Base-by-base conservation (phyloP, 2,888 invertebrate genomes). In the Nasonovia ribisnigri region DNA sequence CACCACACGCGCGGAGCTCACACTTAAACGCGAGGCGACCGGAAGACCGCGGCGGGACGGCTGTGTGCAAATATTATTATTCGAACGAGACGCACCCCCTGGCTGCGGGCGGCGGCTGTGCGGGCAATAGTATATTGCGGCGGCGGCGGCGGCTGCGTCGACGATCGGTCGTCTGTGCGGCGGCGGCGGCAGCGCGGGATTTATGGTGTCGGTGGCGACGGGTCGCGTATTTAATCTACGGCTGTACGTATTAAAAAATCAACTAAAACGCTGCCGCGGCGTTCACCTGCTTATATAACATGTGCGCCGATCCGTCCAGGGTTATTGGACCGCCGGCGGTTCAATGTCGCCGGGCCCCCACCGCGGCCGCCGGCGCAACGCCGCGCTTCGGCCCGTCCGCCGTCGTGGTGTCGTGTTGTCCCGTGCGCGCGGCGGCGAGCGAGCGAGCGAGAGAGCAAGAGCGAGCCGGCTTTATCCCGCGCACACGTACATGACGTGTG, bases 301-400 rank as follows among this genome's bases (percentile, higher is more conserved):
- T 93, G 90, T 86, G 93, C 90, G 90, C 90, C 86, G 29, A 86
- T 93, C 54, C 51, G 93, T 93, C 93, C 93, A 90, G 93, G 93
- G 93, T 93, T 93, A 93, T 93, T 93, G 93, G 93, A 93, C 93
- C 90, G 93, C 93, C 90, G 90, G 43, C 57, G 93, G 93, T 93
- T 93, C 93, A 93, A 93, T 93, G 93, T 93, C 93, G 93, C 93
- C 93, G 89, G 93, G 93, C 93, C 93, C 93, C 93, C 93, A 90
- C 89, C 86, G 89, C 84, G 5, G 87, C 87, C 88, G 77, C 26
- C 46, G 84, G 93, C 93, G 84, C 36, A 87, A 92, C 87, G 91
- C 84, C 84, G 88, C 46, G 54, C 77, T 54, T 84, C 84, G 88
- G 77, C 77, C 77, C 60, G 77, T 54, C 77, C 60, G 87, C 10